These are phyloP conservation scores for Cirrhinus molitorella DNA, from an alignment of 2,797 vertebrate species.

Conservation along the genomic window DNA sequence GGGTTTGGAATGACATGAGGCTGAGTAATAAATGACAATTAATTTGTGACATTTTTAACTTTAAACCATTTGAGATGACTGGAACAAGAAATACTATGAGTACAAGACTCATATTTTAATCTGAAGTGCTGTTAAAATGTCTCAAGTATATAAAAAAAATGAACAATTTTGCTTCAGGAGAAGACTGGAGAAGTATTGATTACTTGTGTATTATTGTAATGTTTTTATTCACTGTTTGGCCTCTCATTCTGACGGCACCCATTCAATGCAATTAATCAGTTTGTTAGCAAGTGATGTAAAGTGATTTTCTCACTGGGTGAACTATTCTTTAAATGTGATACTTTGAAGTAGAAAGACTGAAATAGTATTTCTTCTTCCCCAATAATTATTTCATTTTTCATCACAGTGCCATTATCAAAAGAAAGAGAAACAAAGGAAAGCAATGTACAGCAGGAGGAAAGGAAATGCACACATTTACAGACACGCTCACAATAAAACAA, in stretches of 20 bases:
- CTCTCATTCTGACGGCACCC: not conserved
- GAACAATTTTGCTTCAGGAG: not conserved
- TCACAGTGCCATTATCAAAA: not conserved
- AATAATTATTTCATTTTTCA: not conserved
- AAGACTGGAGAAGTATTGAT: not conserved
- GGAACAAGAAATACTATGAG: not conserved
- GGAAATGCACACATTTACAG: not conserved
- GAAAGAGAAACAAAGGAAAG: not conserved
- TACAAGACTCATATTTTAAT: not conserved
- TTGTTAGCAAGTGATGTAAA: not conserved
- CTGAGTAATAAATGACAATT: too few relatives aligned
- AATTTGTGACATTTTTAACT: not conserved
- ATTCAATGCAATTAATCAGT: not conserved
- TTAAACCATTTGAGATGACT: not conserved
- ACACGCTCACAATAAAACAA: slow-evolving; percentile 11
- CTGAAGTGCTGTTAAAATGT: not conserved
- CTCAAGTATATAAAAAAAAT: not conserved
- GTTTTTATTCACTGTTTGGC: not conserved
- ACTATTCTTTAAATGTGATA: not conserved
- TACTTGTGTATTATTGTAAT: not conserved
- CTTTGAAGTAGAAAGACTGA: not conserved
- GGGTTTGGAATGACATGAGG: too few relatives aligned
- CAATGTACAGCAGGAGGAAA: not conserved
- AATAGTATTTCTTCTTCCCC: not conserved
- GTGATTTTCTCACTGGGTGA: not conserved